A percentile compares a stretch with the other conserved stretches of the same genome.
These are phyloP conservation scores for Urocitellus parryii DNA, from an alignment of 2,113 vertebrate genomes.

Conservation along the genomic window DNA sequence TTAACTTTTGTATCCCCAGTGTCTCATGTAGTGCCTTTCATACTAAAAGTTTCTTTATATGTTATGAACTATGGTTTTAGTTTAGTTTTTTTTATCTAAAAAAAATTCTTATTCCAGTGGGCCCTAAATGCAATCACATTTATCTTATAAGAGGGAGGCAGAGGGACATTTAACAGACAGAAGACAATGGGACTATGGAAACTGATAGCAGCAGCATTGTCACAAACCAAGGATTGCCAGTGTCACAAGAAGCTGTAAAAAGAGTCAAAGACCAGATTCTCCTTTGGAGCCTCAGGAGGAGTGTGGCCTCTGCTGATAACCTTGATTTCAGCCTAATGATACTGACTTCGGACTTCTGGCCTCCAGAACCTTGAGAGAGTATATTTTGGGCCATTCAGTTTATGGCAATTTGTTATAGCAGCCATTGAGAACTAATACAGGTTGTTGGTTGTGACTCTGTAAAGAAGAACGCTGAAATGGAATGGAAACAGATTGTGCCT, in stretches of 20 bases:
- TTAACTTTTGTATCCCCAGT: not conserved
- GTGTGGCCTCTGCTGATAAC: fast-evolving
- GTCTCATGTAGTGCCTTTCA: not conserved
- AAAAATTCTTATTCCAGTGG: not conserved
- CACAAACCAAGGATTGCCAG: not conserved
- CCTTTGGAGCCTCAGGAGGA: not conserved
- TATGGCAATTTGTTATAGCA: not conserved
- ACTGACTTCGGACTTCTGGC: not conserved
- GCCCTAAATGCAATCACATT: not conserved
- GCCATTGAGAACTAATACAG: not conserved
- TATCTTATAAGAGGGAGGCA: not conserved
- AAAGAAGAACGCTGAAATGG: not conserved
- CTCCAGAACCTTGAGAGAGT: not conserved
- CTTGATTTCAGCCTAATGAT: not conserved
- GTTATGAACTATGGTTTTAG: not conserved
- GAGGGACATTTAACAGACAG: no score
- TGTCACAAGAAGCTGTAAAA: not conserved
- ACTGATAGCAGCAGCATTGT: not conserved
- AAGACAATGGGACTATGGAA: not conserved
- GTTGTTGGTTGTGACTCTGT: not conserved
- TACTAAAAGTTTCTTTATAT: no score
- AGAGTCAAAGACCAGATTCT: not conserved
- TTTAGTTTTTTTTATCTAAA: no score
- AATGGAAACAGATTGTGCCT: not conserved
- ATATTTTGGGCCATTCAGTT: not conserved